Evolutionary conservation across 2,888 invertebrate species (phyloP), one percentile per base, ranked within the genome.

Genomic region (Agrotis clavis): DNA sequence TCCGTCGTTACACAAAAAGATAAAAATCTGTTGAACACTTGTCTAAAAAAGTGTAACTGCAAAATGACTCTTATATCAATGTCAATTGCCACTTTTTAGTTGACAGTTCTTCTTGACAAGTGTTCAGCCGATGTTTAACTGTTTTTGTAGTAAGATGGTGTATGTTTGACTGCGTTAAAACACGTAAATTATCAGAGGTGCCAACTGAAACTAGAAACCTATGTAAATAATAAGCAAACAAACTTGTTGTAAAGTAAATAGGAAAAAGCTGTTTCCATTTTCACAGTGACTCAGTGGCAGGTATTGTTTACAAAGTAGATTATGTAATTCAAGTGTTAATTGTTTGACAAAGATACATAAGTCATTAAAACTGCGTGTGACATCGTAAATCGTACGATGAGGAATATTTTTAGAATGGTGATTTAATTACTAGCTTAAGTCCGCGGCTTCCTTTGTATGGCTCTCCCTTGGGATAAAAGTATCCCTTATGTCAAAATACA

Each of bases 251-350:
- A 54, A 59, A 71, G 69, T 62, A 66, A 65, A 69, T 53, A 80
- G n/a, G 84, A 69, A 75, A 75, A 67, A 75, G 67, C 25, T 54
- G 62, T 67, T 68, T 68, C 62, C 56, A 78, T 82, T 60, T 66
- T 25, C 41, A 45, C 68, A 16, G 60, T 71, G 45, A 77, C 18
- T 71, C 35, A 65, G 45, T 19, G 9, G 45, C 59, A 6, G 1
- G 47, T 61, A 50, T 25, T 67, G 67, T 78, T 71, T 78, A 50
- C 50, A 41, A 45, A 71, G 54, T 16, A 51, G 41, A 0, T 61
- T 14, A 56, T 62, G 71, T 65, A 81, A 76, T 13, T 4, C 19
- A 35, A 51, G 68, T 69, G 71, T 70, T 81, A 81, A 81, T 84
- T 66, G 69, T 70, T 48, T 53, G 18, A 68, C 67, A 51, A 67